Evolutionary conservation across 2,888 invertebrate species (phyloP).

Genomic region (Polydesmus complanatus): DNA sequence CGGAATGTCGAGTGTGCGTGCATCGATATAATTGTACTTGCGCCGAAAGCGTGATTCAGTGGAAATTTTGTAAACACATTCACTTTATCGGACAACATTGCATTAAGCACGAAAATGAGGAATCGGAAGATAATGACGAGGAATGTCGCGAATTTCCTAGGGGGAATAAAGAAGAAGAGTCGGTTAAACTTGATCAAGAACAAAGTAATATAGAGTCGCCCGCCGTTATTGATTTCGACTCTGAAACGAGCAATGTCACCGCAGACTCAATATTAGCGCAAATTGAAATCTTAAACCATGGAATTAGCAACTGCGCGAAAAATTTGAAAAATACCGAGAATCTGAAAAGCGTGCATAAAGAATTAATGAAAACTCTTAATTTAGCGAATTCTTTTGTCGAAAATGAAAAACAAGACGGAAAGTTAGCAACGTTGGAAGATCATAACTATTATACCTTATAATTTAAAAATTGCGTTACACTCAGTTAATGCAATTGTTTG

Average conservation of each 20-base stretch:
- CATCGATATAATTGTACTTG: slow-evolving; percentile 4
- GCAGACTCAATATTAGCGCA: neutral
- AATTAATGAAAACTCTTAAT: neutral
- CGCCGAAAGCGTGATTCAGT: slow-evolving; percentile 2
- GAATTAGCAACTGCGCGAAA: neutral
- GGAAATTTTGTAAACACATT: slow-evolving; percentile 7
- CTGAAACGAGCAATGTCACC: neutral
- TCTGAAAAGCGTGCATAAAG: neutral
- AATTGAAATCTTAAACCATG: neutral
- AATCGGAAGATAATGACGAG: neutral
- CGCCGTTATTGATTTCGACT: neutral
- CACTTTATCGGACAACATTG: slow-evolving; percentile 1
- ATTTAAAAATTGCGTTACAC: no score
- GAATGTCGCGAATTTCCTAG: no score
- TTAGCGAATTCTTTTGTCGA: neutral
- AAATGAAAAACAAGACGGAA: neutral
- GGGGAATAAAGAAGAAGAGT: neutral
- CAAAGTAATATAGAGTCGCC: neutral
- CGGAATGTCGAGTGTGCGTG: slow-evolving; percentile 3
- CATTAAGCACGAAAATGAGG: neutral
- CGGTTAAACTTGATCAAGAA: neutral
- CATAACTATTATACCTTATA: neutral
- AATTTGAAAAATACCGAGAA: neutral
- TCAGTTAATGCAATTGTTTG: no score
- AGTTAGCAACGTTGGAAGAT: neutral